Conservation (phyloP, 2,113 vertebrate genomes). For the Conger conger region DNA sequence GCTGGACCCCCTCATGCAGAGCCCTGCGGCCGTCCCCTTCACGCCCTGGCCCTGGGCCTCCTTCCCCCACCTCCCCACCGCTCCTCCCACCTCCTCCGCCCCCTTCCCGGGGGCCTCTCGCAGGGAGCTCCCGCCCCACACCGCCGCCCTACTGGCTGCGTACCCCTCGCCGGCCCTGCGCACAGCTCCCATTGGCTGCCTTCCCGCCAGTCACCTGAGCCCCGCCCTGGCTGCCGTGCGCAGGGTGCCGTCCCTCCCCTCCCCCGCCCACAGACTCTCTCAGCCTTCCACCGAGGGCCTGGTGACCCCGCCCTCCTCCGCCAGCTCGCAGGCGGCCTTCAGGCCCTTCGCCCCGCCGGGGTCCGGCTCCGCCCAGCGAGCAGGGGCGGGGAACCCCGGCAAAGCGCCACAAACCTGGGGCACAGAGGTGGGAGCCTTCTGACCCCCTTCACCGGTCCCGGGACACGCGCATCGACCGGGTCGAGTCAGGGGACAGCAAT, state of each 20-base stretch:
- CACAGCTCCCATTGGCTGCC: conserved; percentile 60
- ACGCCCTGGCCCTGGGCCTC: conserved; percentile 85
- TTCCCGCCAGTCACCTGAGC: conserved; percentile 57
- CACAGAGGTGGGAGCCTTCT: conserved; percentile 89
- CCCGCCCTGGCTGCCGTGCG: conserved; percentile 60
- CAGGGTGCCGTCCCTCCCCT: conserved; percentile 57
- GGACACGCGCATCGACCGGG: not conserved
- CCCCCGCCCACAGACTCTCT: conserved; percentile 51
- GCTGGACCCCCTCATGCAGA: conserved; percentile 78
- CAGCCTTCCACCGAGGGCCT: conserved; percentile 68
- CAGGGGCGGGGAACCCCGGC: conserved; percentile 57
- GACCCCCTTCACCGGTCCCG: conserved; percentile 43
- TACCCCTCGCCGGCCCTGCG: conserved; percentile 72
- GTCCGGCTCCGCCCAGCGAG: conserved; percentile 61
- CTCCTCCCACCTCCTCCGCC: conserved; percentile 50
- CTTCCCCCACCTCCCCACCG: conserved; percentile 71
- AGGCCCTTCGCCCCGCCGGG: conserved; percentile 68
- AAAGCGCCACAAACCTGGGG: conserved; percentile 78
- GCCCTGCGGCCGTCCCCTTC: conserved; percentile 70
- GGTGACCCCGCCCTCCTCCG: conserved; percentile 48
- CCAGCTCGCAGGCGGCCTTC: conserved; percentile 62
- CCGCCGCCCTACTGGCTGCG: conserved; percentile 65
- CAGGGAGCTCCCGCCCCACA: conserved; percentile 68
- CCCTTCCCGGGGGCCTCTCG: conserved; percentile 65
- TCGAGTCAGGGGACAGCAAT: not conserved